phyloP scores from a whole-genome alignment of 2,888 invertebrate genomes.

The Athalia cordata region DNA sequence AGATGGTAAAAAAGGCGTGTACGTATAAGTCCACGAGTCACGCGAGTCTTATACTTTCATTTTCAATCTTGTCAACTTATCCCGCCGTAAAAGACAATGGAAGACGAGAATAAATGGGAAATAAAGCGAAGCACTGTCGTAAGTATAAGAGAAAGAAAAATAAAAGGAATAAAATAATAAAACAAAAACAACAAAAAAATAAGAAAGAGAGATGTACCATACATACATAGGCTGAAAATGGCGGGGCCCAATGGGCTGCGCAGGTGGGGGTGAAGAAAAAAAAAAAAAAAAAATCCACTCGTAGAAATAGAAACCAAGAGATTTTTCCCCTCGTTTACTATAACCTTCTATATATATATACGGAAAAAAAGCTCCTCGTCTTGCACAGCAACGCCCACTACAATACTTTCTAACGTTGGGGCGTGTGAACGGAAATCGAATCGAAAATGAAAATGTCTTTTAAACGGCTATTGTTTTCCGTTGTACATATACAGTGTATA shows the following conservation, averaged over 20 bases:
- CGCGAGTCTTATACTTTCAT: conserved; percentile 35
- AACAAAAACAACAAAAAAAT: background rate
- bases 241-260: too few relatives aligned
- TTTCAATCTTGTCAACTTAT: conserved; percentile 44
- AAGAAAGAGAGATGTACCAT: background rate
- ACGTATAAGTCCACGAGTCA: too few relatives aligned
- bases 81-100: conserved; percentile 39
- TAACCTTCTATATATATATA: too few relatives aligned
- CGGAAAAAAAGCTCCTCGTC: too few relatives aligned
- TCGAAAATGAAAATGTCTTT: conserved; percentile 30
- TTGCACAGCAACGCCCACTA: background rate
- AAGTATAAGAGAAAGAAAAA: background rate
- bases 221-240: too few relatives aligned
- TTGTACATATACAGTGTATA: too few relatives aligned
- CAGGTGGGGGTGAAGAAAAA: too few relatives aligned
- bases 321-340: background rate
- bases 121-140: conserved; percentile 30
- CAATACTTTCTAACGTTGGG: background rate
- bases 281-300: background rate
- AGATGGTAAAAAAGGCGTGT: background rate
- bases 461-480: conserved; percentile 32
- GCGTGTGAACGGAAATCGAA: conserved; percentile 41
- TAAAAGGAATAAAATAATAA: too few relatives aligned
- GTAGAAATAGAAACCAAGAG: background rate
- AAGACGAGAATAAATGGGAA: conserved; percentile 41